Conservation (phyloP, 2,113 vertebrate genomes). For the Anolis carolinensis region DNA sequence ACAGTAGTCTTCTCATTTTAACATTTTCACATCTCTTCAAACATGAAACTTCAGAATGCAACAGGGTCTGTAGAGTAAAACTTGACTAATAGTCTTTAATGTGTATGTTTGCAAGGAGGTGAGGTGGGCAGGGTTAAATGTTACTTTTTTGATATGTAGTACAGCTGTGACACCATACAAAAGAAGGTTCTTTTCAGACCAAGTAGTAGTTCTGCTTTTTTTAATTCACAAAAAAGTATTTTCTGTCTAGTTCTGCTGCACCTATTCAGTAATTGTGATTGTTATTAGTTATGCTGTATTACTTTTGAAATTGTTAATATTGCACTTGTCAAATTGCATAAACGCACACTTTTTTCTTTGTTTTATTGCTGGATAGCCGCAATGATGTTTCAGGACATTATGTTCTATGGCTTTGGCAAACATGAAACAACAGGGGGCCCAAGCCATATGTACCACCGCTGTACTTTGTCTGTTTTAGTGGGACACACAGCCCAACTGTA, state of each 20-base stretch:
- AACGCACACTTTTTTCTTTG: slow-evolving; percentile 57
- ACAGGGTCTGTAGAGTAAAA: not conserved
- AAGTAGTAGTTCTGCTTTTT: slow-evolving; percentile 45
- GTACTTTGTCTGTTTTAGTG: not conserved
- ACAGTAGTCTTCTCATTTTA: not conserved
- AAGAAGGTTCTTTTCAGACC: slow-evolving; percentile 30
- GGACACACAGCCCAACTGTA: not conserved
- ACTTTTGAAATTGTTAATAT: slow-evolving; percentile 64
- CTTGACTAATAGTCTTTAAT: not conserved
- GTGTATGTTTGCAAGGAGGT: not conserved
- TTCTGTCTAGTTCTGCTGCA: slow-evolving; percentile 55
- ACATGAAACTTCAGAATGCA: not conserved
- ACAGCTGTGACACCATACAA: slow-evolving; percentile 21
- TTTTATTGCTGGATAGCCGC: slow-evolving; percentile 26
- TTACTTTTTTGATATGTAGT: slow-evolving; percentile 41
- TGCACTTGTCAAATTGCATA: slow-evolving; percentile 70
- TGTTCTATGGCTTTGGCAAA: slow-evolving; percentile 43
- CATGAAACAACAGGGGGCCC: slow-evolving; percentile 28
- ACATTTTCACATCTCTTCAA: not conserved
- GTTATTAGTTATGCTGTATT: slow-evolving; percentile 61
- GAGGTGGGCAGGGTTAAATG: not conserved
- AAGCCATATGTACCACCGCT: not conserved
- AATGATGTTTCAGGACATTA: slow-evolving; percentile 64
- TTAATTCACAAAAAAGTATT: slow-evolving; percentile 23
- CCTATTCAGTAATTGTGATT: slow-evolving; percentile 59